A percentile compares a stretch with the other conserved stretches of the same genome.
Evolutionary conservation across 2,797 vertebrate genomes (phyloP).

Genomic region (Sebastolobus alascanus): DNA sequence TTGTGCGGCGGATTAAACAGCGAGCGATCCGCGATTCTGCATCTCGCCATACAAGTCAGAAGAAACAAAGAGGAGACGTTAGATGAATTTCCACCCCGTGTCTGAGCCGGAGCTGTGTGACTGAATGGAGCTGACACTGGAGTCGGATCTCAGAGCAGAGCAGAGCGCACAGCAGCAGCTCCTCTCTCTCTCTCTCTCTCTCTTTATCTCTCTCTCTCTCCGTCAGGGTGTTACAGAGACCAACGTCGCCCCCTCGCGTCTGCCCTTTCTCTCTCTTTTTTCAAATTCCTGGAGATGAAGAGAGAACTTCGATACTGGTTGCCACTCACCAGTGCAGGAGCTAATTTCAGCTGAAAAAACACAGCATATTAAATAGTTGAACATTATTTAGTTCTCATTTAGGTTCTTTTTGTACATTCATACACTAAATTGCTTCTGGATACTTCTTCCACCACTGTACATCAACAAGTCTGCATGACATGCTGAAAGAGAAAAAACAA

Average conservation of each 20-base stretch:
- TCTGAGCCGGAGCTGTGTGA: conserved; percentile 81
- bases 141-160: conserved; percentile 53
- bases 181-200: neutral
- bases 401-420: too few relatives aligned
- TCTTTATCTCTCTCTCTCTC: neutral
- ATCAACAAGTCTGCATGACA: neutral
- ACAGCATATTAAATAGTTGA: neutral
- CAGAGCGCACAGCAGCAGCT: conserved; percentile 33
- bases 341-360: neutral
- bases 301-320: neutral
- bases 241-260: conserved; percentile 84
- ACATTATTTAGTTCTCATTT: neutral
- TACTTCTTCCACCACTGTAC: neutral
- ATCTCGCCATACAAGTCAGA: conserved; percentile 76
- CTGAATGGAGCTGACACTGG: conserved; percentile 80
- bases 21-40: conserved; percentile 70
- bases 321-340: neutral
- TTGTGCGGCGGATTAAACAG: conserved; percentile 78
- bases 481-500: neutral
- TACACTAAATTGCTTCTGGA: neutral
- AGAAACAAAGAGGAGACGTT: conserved; percentile 81
- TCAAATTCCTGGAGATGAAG: conserved; percentile 6
- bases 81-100: conserved; percentile 78
- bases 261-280: conserved; percentile 6
- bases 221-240: conserved; percentile 65